A percentile compares a stretch with the other conserved stretches of the same genome.
Evolutionary conservation across 2,797 vertebrate genomes (phyloP).

Genomic region (Mus minutoides): DNA sequence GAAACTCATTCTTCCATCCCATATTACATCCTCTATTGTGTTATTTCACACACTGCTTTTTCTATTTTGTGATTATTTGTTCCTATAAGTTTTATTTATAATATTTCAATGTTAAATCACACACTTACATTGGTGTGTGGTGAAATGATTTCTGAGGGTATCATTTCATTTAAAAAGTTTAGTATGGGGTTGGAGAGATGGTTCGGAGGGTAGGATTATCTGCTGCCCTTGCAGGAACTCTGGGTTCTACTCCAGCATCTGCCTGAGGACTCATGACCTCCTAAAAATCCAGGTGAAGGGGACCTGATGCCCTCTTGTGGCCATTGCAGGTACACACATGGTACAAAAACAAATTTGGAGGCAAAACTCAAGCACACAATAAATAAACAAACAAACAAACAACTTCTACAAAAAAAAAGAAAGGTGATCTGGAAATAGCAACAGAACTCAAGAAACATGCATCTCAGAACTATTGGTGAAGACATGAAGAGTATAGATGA

Average conservation of each 20-base stretch:
- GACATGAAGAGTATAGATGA: background rate
- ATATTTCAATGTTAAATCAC: background rate
- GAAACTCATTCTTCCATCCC: background rate
- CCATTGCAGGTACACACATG: background rate
- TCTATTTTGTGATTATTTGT: slow-evolving; percentile 9
- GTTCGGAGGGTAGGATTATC: background rate
- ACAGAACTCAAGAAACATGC: background rate
- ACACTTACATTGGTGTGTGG: background rate
- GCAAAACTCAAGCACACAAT: too few relatives aligned
- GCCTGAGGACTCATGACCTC: background rate
- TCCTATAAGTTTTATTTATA: slow-evolving; percentile 15
- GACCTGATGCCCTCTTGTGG: background rate
- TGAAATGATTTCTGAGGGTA: slow-evolving; percentile 2
- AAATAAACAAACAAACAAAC: background rate
- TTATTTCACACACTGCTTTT: background rate
- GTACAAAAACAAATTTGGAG: background rate
- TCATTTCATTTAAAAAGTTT: background rate
- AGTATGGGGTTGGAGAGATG: background rate
- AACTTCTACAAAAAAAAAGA: background rate
- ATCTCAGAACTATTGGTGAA: background rate
- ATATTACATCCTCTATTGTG: background rate
- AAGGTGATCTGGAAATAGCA: background rate
- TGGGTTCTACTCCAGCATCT: too few relatives aligned
- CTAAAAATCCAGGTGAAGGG: background rate
- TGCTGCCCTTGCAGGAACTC: background rate